phyloP scores from a whole-genome alignment of 2,113 vertebrate genomes.

The Melanotaenia duboulayi region DNA sequence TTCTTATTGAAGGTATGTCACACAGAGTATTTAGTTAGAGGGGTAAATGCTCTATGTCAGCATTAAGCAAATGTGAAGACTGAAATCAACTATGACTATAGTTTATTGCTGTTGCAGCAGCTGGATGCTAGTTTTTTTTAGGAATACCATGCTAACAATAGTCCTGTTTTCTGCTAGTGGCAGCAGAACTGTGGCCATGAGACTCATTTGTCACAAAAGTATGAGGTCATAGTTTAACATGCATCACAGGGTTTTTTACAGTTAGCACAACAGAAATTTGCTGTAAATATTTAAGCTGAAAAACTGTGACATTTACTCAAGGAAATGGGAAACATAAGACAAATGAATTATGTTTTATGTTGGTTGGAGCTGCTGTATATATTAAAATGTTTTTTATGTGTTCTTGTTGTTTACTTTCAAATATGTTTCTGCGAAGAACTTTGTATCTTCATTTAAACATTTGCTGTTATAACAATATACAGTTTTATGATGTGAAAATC shows the following conservation, averaged over 20 bases:
- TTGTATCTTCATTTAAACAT: background rate
- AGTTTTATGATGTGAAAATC: too few relatives aligned
- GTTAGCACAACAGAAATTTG: too few relatives aligned
- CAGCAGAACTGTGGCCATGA: background rate
- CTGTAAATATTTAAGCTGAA: background rate
- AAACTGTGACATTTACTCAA: too few relatives aligned
- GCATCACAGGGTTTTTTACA: background rate
- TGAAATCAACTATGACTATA: too few relatives aligned
- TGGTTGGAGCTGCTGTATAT: too few relatives aligned
- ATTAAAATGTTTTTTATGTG: too few relatives aligned
- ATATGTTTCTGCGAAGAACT: background rate
- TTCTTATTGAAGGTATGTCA: too few relatives aligned
- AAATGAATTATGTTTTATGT: too few relatives aligned
- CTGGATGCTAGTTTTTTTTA: background rate
- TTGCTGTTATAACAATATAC: background rate
- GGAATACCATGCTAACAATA: background rate
- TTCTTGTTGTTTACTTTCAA: background rate
- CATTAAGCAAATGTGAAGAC: too few relatives aligned
- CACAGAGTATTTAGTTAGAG: too few relatives aligned
- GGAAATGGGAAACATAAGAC: too few relatives aligned
- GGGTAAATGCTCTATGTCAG: too few relatives aligned
- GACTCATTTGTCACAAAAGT: background rate
- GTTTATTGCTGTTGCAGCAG: background rate
- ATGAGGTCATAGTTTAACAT: background rate
- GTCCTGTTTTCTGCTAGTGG: background rate